Evolutionary conservation across 2,888 invertebrate genomes (phyloP).

Genomic region (Lumbricus terrestris): DNA sequence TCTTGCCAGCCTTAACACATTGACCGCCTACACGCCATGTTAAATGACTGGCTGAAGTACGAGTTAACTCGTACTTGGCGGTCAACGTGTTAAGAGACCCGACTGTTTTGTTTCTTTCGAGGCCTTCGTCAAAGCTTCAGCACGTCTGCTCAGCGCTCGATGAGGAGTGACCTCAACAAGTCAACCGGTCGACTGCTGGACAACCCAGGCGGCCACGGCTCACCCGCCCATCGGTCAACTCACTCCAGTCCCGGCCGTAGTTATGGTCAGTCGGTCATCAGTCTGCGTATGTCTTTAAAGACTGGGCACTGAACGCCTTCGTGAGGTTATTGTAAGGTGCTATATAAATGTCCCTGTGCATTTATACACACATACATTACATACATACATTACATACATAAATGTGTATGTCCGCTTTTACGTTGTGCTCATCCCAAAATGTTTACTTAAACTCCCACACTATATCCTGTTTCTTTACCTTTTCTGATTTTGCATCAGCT

Average conservation of each 20-base stretch:
- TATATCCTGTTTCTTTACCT: too few relatives aligned
- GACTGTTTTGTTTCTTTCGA: background rate
- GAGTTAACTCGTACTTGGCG: too few relatives aligned
- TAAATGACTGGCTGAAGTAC: too few relatives aligned
- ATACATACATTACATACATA: too few relatives aligned
- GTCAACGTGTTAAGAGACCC: too few relatives aligned
- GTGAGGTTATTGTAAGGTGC: too few relatives aligned
- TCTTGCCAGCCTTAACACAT: background rate
- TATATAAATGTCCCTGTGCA: too few relatives aligned
- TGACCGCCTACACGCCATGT: too few relatives aligned
- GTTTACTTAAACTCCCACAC: too few relatives aligned
- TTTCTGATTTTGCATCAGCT: background rate
- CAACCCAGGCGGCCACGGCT: background rate
- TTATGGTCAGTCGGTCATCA: background rate
- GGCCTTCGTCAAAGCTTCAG: background rate
- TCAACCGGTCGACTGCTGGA: background rate
- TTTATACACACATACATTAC: too few relatives aligned
- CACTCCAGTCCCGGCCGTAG: slow-evolving; percentile 7
- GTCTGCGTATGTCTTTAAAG: background rate
- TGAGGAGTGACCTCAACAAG: slow-evolving; percentile 8
- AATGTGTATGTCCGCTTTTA: too few relatives aligned
- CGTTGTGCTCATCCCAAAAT: background rate
- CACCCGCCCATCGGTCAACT: background rate
- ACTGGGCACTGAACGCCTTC: background rate
- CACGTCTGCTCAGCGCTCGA: background rate